These are phyloP conservation scores for Eupleurogrammus muticus DNA, from an alignment of 2,797 vertebrate species.

Conservation along the genomic window DNA sequence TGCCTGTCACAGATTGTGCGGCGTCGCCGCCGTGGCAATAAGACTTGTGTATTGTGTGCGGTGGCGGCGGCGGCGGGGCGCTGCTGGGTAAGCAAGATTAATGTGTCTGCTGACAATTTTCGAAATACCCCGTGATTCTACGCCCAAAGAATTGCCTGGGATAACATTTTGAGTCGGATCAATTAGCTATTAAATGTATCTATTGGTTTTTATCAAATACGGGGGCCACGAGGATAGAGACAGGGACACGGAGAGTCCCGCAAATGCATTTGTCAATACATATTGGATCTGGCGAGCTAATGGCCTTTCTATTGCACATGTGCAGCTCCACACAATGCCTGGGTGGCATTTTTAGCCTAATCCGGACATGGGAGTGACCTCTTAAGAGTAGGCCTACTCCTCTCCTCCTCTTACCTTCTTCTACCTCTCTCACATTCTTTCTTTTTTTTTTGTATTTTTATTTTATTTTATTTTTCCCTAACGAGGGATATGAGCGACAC, in stretches of 20 bases:
- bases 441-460: conserved; percentile 23
- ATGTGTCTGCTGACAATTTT: conserved; percentile 72
- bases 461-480: conserved; percentile 43
- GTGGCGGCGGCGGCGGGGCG: conserved; percentile 9
- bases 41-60: conserved; percentile 51
- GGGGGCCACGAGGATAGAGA: conserved; percentile 50
- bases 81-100: conserved; percentile 73
- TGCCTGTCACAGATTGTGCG: conserved; percentile 78
- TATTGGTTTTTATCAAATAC: conserved; percentile 71
- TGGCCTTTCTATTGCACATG: conserved; percentile 60
- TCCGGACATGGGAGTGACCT: conserved; percentile 32
- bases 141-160: conserved; percentile 61
- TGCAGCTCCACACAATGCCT: conserved; percentile 30
- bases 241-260: conserved; percentile 41
- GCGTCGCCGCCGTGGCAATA: conserved; percentile 60
- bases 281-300: conserved; percentile 70
- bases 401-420: conserved; percentile 3
- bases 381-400: conserved; percentile 17
- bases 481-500: conserved; percentile 75
- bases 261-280: conserved; percentile 75
- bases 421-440: conserved; percentile 25
- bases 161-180: conserved; percentile 75
- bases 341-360: conserved; percentile 61
- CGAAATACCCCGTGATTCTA: conserved; percentile 50
- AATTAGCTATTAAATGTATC: conserved; percentile 80